Conservation (phyloP, 53 echinoderm and acorn worm species). For the Zoroaster sp. region DNA sequence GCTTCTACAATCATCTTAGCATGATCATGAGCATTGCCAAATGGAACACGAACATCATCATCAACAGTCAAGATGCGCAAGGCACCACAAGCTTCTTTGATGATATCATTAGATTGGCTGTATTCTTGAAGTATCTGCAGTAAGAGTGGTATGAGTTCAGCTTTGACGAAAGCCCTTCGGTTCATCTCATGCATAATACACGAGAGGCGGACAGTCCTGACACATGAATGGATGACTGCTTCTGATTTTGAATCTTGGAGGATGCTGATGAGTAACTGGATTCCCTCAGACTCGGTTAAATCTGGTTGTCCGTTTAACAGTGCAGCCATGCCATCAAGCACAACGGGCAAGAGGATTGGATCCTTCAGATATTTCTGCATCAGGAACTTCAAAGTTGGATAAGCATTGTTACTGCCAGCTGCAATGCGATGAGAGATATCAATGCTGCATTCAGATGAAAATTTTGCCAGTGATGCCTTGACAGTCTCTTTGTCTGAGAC, state of each 20-base stretch:
- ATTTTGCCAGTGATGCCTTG: slow-evolving; percentile 44
- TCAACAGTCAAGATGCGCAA: slow-evolving; percentile 75
- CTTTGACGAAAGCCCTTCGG: slow-evolving; percentile 80
- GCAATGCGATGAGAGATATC: slow-evolving; percentile 79
- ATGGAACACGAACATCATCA: slow-evolving; percentile 92
- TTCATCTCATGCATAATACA: slow-evolving; percentile 93
- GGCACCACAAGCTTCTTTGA: slow-evolving; percentile 73
- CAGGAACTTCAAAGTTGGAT: slow-evolving; percentile 70
- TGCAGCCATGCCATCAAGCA: slow-evolving; percentile 57
- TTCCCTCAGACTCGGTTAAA: slow-evolving; percentile 66
- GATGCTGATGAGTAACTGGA: slow-evolving; percentile 54
- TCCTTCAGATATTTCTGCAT: slow-evolving; percentile 57
- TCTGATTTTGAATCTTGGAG: slow-evolving; percentile 15
- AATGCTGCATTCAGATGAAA: slow-evolving; percentile 71
- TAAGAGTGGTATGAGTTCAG: slow-evolving; percentile 60
- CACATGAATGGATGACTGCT: background rate
- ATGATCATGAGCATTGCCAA: slow-evolving; percentile 98
- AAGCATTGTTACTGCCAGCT: slow-evolving; percentile 84
- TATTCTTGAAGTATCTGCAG: slow-evolving; percentile 56
- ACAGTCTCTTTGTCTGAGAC: slow-evolving; percentile 58
- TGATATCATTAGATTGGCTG: slow-evolving; percentile 20
- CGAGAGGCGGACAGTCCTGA: slow-evolving; percentile 70
- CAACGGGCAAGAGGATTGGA: slow-evolving; percentile 8
- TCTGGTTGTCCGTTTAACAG: slow-evolving; percentile 95
- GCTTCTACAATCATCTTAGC: slow-evolving; percentile 92